Evolutionary conservation across 2,888 invertebrate species (phyloP), one percentile per base, ranked within the genome.

Genomic region (Teinopalpus imperialis): DNA sequence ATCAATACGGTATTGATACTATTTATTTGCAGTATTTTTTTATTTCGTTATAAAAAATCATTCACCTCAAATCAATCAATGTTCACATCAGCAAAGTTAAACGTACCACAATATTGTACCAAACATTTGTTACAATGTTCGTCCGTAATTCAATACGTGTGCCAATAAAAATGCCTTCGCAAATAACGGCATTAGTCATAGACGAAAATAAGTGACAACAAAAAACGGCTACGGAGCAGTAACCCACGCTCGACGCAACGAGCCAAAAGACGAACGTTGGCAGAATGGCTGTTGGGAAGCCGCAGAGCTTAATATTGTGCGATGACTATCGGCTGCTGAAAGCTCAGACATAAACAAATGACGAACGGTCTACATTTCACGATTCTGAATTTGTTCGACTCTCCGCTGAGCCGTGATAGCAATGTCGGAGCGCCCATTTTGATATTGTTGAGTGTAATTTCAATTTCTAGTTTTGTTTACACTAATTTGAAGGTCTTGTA

Each of bases 121-220:
- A 31, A 35, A 23, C 10, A 23, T 41, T 46, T 35, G 37, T 41
- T 31, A 41, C 26, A 40, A 44, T 24, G 32, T 43, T 40, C 41
- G 51, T 44, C 54, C 63, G 77, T 74, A 78, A 81, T 70, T 62
- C 63, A 74, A 81, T 64, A 80, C 74, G 14, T 66, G 59, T 57
- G 63, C 68, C 69, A 75, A 78, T 77, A 74, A 74, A 76, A 74
- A 76, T 74, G 18, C 40, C 65, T 66, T 68, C 63, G 51, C 65
- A 79, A 82, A 81, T 78, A 82, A 69, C 74, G 48, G 53, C 49
- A 66, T 81, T 82, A 82, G 76, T 85, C 83, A 85, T 62, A 57
- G 65, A 60, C 70, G 47, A 57, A 76, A 82, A 82, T 81, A 81
- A 68, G 66, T 71, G 63, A 68, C 59, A 67, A 63, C 60, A 74